Evolutionary conservation across 53 echinoderm and acorn worm species (phyloP).

Genomic region (Patiria pectinifera): DNA sequence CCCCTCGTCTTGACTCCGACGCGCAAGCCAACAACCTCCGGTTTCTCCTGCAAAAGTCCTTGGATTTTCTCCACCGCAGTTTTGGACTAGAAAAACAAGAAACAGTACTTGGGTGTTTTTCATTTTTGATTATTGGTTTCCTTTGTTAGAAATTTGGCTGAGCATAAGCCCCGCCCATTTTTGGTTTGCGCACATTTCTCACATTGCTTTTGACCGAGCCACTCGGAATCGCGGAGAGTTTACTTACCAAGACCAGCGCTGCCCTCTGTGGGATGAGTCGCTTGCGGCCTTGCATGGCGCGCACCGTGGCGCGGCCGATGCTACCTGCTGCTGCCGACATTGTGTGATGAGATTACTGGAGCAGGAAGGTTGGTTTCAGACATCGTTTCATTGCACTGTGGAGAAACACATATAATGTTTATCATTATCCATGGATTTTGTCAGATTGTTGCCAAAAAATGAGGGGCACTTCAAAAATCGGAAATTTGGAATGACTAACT

Average conservation of each 20-base stretch:
- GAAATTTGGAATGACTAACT: no score
- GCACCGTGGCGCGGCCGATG: constrained; percentile 85
- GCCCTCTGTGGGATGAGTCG: constrained; percentile 84
- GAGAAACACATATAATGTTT: no score
- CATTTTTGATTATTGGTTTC: no score
- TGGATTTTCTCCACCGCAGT: constrained; percentile 85
- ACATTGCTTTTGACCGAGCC: neutral
- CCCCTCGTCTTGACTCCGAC: constrained; percentile 98
- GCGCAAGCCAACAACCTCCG: constrained; percentile 74
- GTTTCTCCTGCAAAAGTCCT: constrained; percentile 63
- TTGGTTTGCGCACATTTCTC: no score
- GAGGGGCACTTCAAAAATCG: no score
- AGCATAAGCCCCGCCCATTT: no score
- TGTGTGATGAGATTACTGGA: constrained; percentile 1
- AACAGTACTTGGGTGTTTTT: neutral
- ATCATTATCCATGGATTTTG: no score
- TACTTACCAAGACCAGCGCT: constrained; percentile 87
- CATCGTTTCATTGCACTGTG: neutral
- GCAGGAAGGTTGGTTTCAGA: neutral
- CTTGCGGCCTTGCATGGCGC: constrained; percentile 82
- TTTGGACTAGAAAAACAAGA: constrained; percentile 71
- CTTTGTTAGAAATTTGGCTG: no score
- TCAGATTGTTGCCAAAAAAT: no score
- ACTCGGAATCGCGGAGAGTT: neutral
- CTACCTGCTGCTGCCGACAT: constrained; percentile 58